phyloP scores from a whole-genome alignment of 2,797 vertebrate genomes.

The Enteromius anoplus region DNA sequence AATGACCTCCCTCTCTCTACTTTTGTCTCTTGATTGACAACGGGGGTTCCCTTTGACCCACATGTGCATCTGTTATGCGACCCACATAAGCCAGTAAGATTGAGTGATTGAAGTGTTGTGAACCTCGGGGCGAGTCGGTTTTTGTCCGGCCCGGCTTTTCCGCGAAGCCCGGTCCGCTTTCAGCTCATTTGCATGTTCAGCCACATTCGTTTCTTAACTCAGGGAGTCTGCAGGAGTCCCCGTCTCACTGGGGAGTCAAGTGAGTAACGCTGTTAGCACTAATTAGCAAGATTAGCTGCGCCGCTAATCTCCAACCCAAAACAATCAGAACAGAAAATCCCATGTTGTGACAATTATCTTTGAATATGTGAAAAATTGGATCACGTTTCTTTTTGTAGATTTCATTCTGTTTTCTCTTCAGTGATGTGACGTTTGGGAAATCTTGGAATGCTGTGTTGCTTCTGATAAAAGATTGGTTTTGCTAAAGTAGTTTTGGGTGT shows the following conservation, averaged over 20 bases:
- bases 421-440: constrained; percentile 36
- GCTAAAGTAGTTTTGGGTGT: constrained; percentile 9
- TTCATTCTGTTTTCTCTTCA: constrained; percentile 31
- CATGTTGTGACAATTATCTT: constrained; percentile 47
- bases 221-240: constrained; percentile 35
- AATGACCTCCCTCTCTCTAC: constrained; percentile 55
- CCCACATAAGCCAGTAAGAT: constrained; percentile 74
- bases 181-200: constrained; percentile 40
- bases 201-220: constrained; percentile 39
- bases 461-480: constrained; percentile 10
- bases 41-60: constrained; percentile 80
- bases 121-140: constrained; percentile 42
- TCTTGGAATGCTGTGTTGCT: not conserved
- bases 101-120: constrained; percentile 70
- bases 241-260: constrained; percentile 50
- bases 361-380: constrained; percentile 48
- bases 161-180: not conserved
- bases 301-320: constrained; percentile 59
- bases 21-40: constrained; percentile 77
- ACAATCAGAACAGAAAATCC: constrained; percentile 57
- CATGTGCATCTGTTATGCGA: constrained; percentile 78
- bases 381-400: constrained; percentile 29
- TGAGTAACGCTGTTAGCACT: constrained; percentile 56
- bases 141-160: constrained; percentile 22
- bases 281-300: constrained; percentile 66